Evolutionary conservation across 2,797 vertebrate species (phyloP).

Genomic region (Vipera ursinii): DNA sequence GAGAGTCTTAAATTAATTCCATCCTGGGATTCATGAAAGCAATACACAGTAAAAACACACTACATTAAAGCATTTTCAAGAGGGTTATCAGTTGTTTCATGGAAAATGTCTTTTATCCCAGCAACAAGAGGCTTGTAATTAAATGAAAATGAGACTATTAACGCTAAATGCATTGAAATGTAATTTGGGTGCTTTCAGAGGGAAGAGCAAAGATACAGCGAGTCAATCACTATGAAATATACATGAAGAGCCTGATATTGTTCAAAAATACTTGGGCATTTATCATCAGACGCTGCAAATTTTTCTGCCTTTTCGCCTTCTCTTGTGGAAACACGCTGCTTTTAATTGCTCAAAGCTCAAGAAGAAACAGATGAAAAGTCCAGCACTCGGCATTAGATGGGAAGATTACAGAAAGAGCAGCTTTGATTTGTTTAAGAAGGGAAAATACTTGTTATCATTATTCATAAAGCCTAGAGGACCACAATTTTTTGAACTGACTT

Average conservation of each 20-base stretch:
- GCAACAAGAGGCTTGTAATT: constrained; percentile 43
- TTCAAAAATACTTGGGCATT: constrained; percentile 52
- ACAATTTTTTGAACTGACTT: background rate
- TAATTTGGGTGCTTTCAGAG: constrained; percentile 50
- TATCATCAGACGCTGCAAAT: constrained; percentile 38
- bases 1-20: background rate
- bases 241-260: constrained; percentile 45
- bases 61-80: background rate
- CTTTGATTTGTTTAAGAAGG: background rate
- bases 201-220: constrained; percentile 7
- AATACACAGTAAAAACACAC: background rate
- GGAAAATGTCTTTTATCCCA: constrained; percentile 7
- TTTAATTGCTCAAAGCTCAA: constrained; percentile 28
- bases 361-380: constrained; percentile 23
- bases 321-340: constrained; percentile 39
- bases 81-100: background rate
- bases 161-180: constrained; percentile 46
- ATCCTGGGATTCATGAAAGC: background rate
- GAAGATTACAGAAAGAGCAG: background rate
- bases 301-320: constrained; percentile 43
- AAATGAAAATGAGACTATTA: constrained; percentile 48
- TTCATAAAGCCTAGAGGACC: background rate
- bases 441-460: background rate
- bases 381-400: background rate
- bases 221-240: constrained; percentile 50